Percentiles rank a stretch among this genome's conserved stretches.
phyloP scores from a whole-genome alignment of 2,113 vertebrate species.

The Pangasianodon hypophthalmus region DNA sequence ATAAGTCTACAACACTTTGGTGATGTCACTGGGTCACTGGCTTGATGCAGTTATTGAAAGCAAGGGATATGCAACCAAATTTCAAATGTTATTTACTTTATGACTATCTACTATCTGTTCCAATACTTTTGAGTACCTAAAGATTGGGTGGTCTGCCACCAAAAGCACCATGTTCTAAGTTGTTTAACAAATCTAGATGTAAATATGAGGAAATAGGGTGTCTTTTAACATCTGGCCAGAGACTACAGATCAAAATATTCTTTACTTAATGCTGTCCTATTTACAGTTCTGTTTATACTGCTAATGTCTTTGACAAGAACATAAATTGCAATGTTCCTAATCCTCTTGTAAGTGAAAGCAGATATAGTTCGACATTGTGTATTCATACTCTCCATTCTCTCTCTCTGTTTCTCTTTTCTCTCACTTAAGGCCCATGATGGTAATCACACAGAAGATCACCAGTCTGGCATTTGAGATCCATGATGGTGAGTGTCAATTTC shows the following conservation, averaged over 20 bases:
- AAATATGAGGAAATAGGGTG: not conserved
- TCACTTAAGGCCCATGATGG: constrained; percentile 92
- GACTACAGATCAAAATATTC: not conserved
- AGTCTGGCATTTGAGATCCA: constrained; percentile 96
- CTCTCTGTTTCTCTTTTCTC: constrained; percentile 25
- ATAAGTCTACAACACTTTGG: not conserved
- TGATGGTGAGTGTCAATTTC: constrained; percentile 83
- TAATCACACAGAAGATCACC: constrained; percentile 99
- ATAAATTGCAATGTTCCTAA: not conserved
- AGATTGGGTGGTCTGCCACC: not conserved
- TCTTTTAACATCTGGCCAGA: not conserved
- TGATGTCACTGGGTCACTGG: not conserved
- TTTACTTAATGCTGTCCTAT: not conserved
- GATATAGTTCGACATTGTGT: not conserved
- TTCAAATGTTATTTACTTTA: not conserved
- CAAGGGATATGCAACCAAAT: not conserved
- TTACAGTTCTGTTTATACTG: not conserved
- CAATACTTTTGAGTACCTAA: not conserved
- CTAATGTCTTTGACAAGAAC: not conserved
- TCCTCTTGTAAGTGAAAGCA: not conserved
- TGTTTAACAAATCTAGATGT: not conserved
- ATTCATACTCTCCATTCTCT: not conserved
- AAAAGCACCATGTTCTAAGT: not conserved
- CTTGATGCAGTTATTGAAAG: not conserved
- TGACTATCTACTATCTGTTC: not conserved